A percentile compares a stretch with the other conserved stretches of the same genome.
Conservation (phyloP, 2,888 invertebrate species). For the Drosophila algonquin region DNA sequence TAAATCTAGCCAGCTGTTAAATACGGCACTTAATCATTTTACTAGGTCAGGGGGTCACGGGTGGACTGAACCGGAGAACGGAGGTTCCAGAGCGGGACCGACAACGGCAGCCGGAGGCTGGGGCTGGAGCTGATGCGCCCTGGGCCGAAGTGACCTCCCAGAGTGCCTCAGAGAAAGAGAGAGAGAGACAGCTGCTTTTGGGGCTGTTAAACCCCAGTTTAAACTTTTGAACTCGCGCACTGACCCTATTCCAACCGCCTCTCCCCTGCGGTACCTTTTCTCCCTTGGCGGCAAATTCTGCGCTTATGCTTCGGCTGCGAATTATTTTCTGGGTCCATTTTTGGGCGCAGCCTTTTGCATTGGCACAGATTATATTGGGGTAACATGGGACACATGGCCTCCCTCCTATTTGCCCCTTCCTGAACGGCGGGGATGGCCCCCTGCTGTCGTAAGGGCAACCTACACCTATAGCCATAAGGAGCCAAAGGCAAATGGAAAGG, state of each 20-base stretch:
- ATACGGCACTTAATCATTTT: slow-evolving; percentile 71
- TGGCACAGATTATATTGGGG: slow-evolving; percentile 68
- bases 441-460: background rate
- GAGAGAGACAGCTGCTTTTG: slow-evolving; percentile 28
- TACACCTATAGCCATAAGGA: too few species aligned
- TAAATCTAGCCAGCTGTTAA: slow-evolving; percentile 52
- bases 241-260: slow-evolving; percentile 60
- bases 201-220: slow-evolving; percentile 62
- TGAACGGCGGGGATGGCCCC: too few species aligned
- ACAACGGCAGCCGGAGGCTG: slow-evolving; percentile 11
- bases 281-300: slow-evolving; percentile 4
- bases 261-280: background rate
- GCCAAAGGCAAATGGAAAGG: background rate
- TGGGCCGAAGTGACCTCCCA: slow-evolving; percentile 9
- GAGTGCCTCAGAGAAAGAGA: background rate
- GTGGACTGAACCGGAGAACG: slow-evolving; percentile 25
- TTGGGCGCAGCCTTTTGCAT: slow-evolving; percentile 43
- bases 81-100: background rate
- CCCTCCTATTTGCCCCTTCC: slow-evolving; percentile 41
- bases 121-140: slow-evolving; percentile 19
- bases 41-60: slow-evolving; percentile 62
- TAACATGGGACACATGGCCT: slow-evolving; percentile 25
- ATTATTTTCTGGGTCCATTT: slow-evolving; percentile 57
- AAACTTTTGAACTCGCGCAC: slow-evolving; percentile 76
- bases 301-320: slow-evolving; percentile 56